Evolutionary conservation across 2,113 vertebrate species (phyloP).

Genomic region (Datnioides undecimradiatus): DNA sequence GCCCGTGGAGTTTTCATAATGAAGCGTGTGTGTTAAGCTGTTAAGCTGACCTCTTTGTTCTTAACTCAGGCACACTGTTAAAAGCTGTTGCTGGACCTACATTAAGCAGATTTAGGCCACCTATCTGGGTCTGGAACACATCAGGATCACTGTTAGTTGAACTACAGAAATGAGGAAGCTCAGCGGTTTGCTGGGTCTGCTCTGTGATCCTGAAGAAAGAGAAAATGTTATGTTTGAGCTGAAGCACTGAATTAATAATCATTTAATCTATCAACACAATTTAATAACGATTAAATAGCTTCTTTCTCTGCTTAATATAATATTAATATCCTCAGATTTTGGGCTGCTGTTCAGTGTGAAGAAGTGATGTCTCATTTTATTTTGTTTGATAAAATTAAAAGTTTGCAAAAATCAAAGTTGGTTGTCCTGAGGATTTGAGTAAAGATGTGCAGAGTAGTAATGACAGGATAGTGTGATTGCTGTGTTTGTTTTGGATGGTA

Average conservation of each 20-base stretch:
- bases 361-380: too few relatives aligned
- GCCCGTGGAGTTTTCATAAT: not conserved
- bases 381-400: too few relatives aligned
- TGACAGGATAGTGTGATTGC: too few relatives aligned
- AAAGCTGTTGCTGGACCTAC: not conserved
- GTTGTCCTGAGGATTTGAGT: too few relatives aligned
- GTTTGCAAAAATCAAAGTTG: too few relatives aligned
- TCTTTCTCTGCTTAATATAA: too few relatives aligned
- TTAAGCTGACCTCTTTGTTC: constrained; percentile 9
- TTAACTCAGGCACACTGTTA: not conserved
- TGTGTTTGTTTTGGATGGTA: not conserved
- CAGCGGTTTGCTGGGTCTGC: not conserved
- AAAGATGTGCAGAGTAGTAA: too few relatives aligned
- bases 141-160: not conserved
- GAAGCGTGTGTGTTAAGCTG: not conserved
- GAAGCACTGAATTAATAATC: not conserved
- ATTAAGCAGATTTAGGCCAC: constrained; percentile 25
- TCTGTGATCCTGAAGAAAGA: not conserved
- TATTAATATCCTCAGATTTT: too few relatives aligned
- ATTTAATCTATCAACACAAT: not conserved
- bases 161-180: not conserved
- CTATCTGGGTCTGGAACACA: constrained; percentile 29
- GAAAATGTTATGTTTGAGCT: not conserved
- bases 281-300: not conserved
- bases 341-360: too few relatives aligned